Evolutionary conservation across 2,797 vertebrate genomes (phyloP).

Genomic region (Saxicola maurus): DNA sequence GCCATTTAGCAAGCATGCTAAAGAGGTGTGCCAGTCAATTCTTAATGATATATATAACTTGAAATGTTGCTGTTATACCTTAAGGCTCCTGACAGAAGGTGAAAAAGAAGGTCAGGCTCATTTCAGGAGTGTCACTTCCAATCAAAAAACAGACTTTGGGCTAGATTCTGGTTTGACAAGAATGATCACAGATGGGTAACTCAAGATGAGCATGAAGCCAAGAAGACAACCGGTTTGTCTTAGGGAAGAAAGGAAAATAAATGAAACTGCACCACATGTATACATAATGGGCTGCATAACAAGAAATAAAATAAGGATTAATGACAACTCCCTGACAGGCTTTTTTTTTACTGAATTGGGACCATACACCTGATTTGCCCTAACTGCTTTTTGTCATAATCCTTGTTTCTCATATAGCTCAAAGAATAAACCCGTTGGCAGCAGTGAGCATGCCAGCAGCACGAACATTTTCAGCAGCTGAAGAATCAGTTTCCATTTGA

Average conservation of each 20-base stretch:
- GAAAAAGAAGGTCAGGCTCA: conserved; percentile 44
- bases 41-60: not conserved
- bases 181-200: not conserved
- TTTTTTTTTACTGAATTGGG: not conserved
- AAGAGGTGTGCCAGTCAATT: conserved; percentile 13
- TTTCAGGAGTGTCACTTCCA: conserved; percentile 39
- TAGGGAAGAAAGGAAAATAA: not conserved
- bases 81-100: conserved; percentile 22
- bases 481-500: not conserved
- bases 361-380: not conserved
- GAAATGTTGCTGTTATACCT: conserved; percentile 34
- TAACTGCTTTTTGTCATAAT: not conserved
- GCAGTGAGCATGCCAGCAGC: not conserved
- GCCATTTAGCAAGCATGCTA: conserved; percentile 6
- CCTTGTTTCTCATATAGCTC: not conserved
- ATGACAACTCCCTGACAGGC: not conserved
- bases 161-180: conserved; percentile 16
- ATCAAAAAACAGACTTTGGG: conserved; percentile 34
- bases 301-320: not conserved
- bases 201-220: not conserved
- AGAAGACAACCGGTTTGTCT: not conserved
- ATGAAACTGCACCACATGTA: not conserved
- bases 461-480: not conserved
- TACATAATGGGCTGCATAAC: not conserved
- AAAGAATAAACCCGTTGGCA: not conserved